Conservation (phyloP, 2,797 vertebrate genomes). For the Valencia hispanica region DNA sequence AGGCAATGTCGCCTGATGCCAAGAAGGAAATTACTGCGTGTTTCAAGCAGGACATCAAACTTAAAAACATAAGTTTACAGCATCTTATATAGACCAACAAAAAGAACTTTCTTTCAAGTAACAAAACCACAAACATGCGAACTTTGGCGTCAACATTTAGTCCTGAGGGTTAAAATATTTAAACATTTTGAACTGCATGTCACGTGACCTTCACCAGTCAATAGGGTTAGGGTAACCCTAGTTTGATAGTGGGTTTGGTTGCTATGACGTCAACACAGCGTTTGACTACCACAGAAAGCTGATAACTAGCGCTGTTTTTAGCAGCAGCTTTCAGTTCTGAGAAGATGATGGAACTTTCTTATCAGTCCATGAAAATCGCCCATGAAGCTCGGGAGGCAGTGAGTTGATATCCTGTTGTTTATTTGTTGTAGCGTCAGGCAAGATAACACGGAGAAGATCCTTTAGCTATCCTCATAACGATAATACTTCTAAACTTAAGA, state of each 20-base stretch:
- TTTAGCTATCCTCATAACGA: background rate
- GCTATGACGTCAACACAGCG: background rate
- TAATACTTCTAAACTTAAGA: background rate
- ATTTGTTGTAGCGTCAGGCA: background rate
- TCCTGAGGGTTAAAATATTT: background rate
- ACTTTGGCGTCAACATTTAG: background rate
- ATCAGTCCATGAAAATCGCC: slow-evolving; percentile 83
- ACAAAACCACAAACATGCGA: no score
- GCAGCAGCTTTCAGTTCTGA: background rate
- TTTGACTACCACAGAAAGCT: background rate
- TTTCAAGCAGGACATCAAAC: no score
- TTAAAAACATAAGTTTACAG: background rate
- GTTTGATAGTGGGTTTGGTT: background rate
- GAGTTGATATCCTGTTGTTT: slow-evolving; percentile 59
- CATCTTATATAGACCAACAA: background rate
- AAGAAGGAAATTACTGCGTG: no score
- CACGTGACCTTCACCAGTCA: no score
- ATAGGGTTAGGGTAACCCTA: no score
- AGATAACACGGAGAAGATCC: background rate
- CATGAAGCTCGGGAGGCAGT: slow-evolving; percentile 89
- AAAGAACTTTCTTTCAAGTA: no score
- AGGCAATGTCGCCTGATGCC: no score
- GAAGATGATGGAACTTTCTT: slow-evolving; percentile 86
- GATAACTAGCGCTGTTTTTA: background rate
- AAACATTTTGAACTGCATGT: no score